Base-by-base conservation (phyloP, 2,888 invertebrate genomes). In the Gnatocerus cornutus region DNA sequence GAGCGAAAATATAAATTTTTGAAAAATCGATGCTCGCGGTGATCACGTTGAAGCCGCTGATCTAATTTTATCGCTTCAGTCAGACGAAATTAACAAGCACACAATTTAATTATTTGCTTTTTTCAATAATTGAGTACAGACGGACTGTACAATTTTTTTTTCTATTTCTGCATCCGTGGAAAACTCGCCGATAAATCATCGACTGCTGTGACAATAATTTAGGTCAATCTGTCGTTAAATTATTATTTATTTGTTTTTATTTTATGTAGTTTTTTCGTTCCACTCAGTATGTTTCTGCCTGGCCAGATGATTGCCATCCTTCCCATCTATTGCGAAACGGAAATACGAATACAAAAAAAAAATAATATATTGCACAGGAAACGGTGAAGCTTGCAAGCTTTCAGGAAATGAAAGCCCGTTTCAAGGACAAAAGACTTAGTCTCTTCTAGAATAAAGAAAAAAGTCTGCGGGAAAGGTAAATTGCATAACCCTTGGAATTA, bases 331-430 rank as follows among this genome's bases (percentile, higher is more conserved):
- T 61, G 48, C 48, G 13, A 37, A 50, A 12, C 61, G 61, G 61
- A 61, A 61, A 61, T 61, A 50, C 61, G 61, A 50, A 16, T 45
- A 27, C 39, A 56, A 56, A 56, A 56, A 59, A 59, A 45, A 48
- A 59, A 59, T 21, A 53, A 53, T 12, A 59, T 59, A 59, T 46
- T 46, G 46, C 10, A n/a, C 30, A 59, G 59, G 45, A 45, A 58
- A 46, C 43, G 59, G 45, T 59, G 59, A 59, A 59, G 16, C 29
- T 29, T 46, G 45, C 56, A 46, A 50, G 39, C 61, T 61, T 61
- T 48, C 61, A 61, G 61, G 61, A 61, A 61, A 61, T 61, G 48
- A 50, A 61, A 50, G 21, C 21, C 16, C 43, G 46, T 59, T 43
- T 59, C 30, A 59, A 33, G 59, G 46, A 45, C 59, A 27, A 21